Evolutionary conservation across 2,888 invertebrate genomes (phyloP).

Genomic region (Diarsia mendica): DNA sequence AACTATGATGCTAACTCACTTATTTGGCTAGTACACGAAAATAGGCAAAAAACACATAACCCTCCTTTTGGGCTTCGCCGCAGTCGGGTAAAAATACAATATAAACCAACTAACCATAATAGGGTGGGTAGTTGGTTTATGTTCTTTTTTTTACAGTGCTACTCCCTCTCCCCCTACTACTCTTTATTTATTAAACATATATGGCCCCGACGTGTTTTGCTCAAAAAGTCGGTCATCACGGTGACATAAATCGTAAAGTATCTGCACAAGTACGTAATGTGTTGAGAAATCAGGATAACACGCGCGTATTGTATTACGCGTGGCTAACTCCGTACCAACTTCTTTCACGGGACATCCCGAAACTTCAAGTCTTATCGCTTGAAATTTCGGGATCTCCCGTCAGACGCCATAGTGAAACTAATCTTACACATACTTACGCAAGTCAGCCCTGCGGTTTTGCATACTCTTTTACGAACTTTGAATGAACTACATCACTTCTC

Average conservation of each 20-base stretch:
- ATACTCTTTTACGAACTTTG: neutral
- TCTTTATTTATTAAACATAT: too few relatives aligned
- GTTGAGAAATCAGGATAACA: neutral
- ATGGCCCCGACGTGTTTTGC: neutral
- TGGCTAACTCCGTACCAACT: neutral
- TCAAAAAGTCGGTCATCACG: conserved; percentile 33
- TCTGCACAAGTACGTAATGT: neutral
- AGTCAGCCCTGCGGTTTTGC: conserved; percentile 22
- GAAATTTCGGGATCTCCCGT: neutral
- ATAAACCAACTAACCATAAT: too few relatives aligned
- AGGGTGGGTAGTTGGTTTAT: too few relatives aligned
- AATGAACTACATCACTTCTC: neutral
- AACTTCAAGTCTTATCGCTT: neutral
- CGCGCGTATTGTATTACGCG: neutral
- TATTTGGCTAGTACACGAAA: neutral
- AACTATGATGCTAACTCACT: neutral
- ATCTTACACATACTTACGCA: neutral
- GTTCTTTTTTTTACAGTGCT: too few relatives aligned
- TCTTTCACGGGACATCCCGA: neutral
- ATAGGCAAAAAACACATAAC: neutral
- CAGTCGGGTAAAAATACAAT: too few relatives aligned
- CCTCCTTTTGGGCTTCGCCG: too few relatives aligned
- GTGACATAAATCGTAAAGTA: neutral
- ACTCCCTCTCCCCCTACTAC: too few relatives aligned
- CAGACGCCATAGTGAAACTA: neutral